Evolutionary conservation across 2,888 invertebrate species (phyloP).

Genomic region (Serripes groenlandicus): DNA sequence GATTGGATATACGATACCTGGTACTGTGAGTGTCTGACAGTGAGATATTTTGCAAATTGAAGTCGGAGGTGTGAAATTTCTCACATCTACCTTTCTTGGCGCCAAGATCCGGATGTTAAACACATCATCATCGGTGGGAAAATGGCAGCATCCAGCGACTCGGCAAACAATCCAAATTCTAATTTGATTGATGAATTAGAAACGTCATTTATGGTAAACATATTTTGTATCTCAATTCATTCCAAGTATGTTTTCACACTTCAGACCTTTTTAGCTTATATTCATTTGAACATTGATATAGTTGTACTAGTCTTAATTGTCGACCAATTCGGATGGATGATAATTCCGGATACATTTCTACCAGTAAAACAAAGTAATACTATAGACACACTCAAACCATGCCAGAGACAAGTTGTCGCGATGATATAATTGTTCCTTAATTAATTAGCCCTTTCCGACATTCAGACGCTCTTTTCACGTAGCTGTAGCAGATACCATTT

Average conservation of each 20-base stretch:
- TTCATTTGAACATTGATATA: neutral
- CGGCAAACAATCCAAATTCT: conserved; percentile 32
- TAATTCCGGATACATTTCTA: neutral
- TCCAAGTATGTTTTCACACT: neutral
- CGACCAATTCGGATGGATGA: neutral
- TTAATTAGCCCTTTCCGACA: neutral
- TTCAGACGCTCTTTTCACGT: neutral
- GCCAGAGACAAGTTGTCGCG: no score
- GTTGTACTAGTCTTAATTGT: neutral
- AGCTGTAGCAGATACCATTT: neutral
- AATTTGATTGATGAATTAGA: conserved; percentile 80
- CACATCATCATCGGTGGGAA: no score
- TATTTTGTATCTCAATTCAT: neutral
- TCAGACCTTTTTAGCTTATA: neutral
- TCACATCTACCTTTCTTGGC: no score
- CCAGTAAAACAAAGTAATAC: no score
- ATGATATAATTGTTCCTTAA: neutral
- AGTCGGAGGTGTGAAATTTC: no score
- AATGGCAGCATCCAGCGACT: conserved; percentile 51
- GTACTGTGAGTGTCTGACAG: no score
- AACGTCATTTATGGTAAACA: conserved; percentile 77
- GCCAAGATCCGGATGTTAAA: no score
- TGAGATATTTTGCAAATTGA: no score
- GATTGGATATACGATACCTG: no score
- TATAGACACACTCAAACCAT: no score